These are phyloP conservation scores for Aix galericulata DNA, from an alignment of 2,113 vertebrate genomes.

Conservation along the genomic window DNA sequence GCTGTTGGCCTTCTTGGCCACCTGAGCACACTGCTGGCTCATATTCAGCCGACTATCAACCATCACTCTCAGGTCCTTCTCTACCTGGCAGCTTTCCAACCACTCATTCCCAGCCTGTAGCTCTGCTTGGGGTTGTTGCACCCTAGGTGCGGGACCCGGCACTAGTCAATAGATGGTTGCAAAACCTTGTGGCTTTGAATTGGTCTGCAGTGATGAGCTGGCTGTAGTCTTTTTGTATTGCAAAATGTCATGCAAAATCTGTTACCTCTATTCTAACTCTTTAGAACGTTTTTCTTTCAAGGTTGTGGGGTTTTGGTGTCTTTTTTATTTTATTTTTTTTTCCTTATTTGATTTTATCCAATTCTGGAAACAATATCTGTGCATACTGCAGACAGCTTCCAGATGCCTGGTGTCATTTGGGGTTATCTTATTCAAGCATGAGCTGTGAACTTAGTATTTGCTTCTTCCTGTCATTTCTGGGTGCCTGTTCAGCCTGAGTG, in stretches of 20 bases:
- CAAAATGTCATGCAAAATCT: background rate
- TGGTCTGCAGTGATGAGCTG: background rate
- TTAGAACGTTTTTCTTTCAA: background rate
- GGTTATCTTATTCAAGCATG: background rate
- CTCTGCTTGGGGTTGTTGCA: too few relatives aligned
- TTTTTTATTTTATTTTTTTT: background rate
- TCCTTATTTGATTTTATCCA: background rate
- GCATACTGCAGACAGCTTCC: background rate
- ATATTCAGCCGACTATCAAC: too few relatives aligned
- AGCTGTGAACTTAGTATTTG: background rate
- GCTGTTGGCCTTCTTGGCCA: too few relatives aligned
- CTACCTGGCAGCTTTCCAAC: too few relatives aligned
- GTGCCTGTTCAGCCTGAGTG: background rate
- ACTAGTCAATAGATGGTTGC: background rate
- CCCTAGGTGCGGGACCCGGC: too few relatives aligned
- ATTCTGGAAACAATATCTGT: background rate
- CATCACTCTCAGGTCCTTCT: too few relatives aligned
- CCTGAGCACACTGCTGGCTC: too few relatives aligned
- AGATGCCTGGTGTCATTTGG: background rate
- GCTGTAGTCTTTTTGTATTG: background rate
- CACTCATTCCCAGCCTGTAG: too few relatives aligned
- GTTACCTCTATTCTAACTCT: background rate
- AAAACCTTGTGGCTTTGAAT: background rate
- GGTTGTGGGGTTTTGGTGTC: too few relatives aligned
- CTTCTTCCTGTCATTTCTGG: background rate